These are phyloP conservation scores for Zosterops lateralis DNA, from an alignment of 2,113 vertebrate species.

Conservation along the genomic window DNA sequence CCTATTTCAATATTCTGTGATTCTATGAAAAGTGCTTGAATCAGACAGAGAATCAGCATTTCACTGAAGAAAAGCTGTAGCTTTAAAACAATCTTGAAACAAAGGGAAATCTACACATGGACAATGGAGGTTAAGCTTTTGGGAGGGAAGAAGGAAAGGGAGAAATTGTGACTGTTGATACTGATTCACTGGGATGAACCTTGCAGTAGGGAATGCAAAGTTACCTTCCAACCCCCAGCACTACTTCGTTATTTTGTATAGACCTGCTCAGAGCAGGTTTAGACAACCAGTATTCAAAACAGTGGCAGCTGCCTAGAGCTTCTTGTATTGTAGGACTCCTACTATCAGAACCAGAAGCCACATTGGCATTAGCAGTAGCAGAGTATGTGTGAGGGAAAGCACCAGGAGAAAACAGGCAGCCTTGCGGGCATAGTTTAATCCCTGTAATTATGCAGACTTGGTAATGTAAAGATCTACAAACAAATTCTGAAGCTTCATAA, in stretches of 20 bases:
- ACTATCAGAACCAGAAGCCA: background rate
- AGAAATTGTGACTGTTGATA: background rate
- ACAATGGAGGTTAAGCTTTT: background rate
- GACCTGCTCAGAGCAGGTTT: conserved; percentile 24
- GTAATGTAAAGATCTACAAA: conserved; percentile 7
- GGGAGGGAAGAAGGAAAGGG: background rate
- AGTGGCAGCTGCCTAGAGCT: background rate
- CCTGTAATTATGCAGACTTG: conserved; percentile 5
- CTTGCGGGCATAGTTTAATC: background rate
- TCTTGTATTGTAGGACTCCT: background rate
- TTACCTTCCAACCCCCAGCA: background rate
- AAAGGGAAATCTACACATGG: background rate
- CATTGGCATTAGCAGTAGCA: background rate
- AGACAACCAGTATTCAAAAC: background rate
- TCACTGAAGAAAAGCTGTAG: background rate
- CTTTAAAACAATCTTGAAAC: background rate
- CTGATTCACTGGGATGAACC: background rate
- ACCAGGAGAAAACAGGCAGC: background rate
- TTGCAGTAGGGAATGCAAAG: background rate
- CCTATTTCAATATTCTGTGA: background rate
- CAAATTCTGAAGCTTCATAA: background rate
- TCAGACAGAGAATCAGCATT: background rate
- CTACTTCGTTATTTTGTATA: background rate
- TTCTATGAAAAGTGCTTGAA: background rate
- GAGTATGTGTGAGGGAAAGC: background rate